Evolutionary conservation across 37 sponge, comb jelly and placozoan genomes (phyloP), one percentile per base, ranked within the genome.

Genomic region (Geodia barretti): DNA sequence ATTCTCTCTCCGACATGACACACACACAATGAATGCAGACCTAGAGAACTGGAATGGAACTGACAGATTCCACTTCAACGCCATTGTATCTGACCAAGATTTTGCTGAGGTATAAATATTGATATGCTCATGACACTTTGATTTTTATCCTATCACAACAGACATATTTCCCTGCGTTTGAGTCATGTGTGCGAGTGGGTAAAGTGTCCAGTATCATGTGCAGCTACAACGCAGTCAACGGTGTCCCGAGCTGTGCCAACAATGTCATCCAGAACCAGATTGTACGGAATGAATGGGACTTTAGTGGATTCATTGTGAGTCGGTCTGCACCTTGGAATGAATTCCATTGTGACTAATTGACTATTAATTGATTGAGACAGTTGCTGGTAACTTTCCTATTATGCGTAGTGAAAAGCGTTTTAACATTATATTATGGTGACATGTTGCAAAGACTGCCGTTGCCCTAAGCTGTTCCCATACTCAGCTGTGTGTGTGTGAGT

Each of bases 211-310:
- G 92, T 54, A 73, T 92, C 60, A 92, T 92, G 92, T 91, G 92
- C 69, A 91, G 92, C 77, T 92, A 92, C 68, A 92, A 92, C 80
- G 93, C 82, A 24, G 89, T 88, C 64, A 88, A 92, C 75, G 89
- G 89, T 25, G 89, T 92, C 3, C 93, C 93, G 1, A 88, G 89
- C 78, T 88, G 89, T 81, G 89, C 89, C 68, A 88, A 88, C 38
- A 69, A 71, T 60, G 65, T 92, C 75, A 41, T 92, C 65, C 79
- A 80, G 79, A 92, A 92, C 85, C 70, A 77, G n/a, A 66, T 83
- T 4, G 78, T 78, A 19, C 68, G 92, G 23, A 78, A 76, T 67
- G 60, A 92, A 64, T 92, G 88, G 88, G 88, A 88, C 4, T 88
- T 87, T 66, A 40, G 84, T 14, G 88, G 88, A 69, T 88, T 79